A percentile compares a stretch with the other conserved stretches of the same genome.
These are phyloP conservation scores for Ranitomeya imitator DNA, from an alignment of 2,113 vertebrate species.

Conservation along the genomic window DNA sequence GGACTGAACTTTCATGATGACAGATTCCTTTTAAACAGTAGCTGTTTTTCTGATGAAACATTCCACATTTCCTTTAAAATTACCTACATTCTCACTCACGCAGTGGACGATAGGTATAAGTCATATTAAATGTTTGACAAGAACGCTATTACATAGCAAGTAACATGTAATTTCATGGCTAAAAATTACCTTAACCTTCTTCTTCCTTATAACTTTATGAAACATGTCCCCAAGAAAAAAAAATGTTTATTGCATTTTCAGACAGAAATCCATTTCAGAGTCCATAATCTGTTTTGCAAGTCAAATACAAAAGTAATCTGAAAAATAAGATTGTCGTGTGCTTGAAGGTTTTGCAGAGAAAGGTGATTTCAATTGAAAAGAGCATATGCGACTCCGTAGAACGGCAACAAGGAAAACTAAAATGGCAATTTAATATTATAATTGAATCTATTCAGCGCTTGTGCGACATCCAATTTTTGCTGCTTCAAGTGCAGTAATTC, in stretches of 20 bases:
- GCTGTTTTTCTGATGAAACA: too few species aligned
- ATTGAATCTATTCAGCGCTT: constrained; percentile 2
- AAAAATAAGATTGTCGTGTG: constrained; percentile 7
- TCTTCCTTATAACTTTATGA: background rate
- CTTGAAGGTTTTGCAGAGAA: constrained; percentile 7
- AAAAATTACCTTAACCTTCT: background rate
- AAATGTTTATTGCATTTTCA: background rate
- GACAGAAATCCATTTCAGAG: constrained; percentile 7
- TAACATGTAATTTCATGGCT: background rate
- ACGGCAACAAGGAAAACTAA: background rate
- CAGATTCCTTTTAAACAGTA: too few species aligned
- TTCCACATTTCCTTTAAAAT: too few species aligned
- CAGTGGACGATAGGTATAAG: background rate
- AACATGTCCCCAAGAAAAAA: background rate
- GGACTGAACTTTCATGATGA: too few species aligned
- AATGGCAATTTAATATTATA: constrained; percentile 11
- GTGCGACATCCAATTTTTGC: background rate
- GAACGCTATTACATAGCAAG: background rate
- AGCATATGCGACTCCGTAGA: background rate
- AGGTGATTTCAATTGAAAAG: constrained; percentile 25
- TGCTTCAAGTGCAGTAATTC: constrained; percentile 7
- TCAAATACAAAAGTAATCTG: constrained; percentile 16
- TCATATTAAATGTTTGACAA: background rate
- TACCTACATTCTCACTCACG: too few species aligned
- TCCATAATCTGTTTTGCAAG: constrained; percentile 30